A percentile compares a stretch with the other conserved stretches of the same genome.
These are phyloP conservation scores for Leptinotarsa lineolata DNA, from an alignment of 1,140 invertebrate species.

Conservation along the genomic window DNA sequence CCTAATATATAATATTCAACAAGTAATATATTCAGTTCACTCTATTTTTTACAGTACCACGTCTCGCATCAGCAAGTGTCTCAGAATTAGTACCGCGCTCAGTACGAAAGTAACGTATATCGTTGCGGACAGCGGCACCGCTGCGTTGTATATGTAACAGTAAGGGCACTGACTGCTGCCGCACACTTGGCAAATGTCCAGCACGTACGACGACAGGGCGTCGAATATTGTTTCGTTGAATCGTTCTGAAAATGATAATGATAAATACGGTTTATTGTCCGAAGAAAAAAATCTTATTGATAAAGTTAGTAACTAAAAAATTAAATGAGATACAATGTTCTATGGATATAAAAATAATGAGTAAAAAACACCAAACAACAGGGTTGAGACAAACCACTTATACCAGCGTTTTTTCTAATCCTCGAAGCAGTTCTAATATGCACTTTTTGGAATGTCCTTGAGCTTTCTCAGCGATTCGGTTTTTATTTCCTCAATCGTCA, in stretches of 20 bases:
- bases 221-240: conserved; percentile 95
- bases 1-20: conserved; percentile 20
- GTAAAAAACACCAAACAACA: background rate
- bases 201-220: conserved; percentile 80
- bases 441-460: too few relatives aligned
- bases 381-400: too few relatives aligned
- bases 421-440: too few relatives aligned
- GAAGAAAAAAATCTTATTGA: too few relatives aligned
- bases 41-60: conserved; percentile 13
- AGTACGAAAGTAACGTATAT: conserved; percentile 45
- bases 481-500: too few relatives aligned
- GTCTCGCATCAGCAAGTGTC: background rate
- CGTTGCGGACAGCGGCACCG: conserved; percentile 56
- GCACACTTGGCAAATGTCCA: conserved; percentile 98
- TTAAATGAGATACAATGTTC: too few relatives aligned
- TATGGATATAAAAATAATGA: conserved; percentile 12
- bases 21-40: conserved; percentile 19
- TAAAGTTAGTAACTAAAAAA: too few relatives aligned
- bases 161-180: conserved; percentile 97
- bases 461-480: too few relatives aligned
- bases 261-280: background rate
- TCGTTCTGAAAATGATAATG: conserved; percentile 72
- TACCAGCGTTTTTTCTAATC: too few relatives aligned
- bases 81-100: conserved; percentile 48
- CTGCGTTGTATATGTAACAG: conserved; percentile 86